Conservation (phyloP, 2,113 vertebrate genomes). For the Pluvialis apricaria region DNA sequence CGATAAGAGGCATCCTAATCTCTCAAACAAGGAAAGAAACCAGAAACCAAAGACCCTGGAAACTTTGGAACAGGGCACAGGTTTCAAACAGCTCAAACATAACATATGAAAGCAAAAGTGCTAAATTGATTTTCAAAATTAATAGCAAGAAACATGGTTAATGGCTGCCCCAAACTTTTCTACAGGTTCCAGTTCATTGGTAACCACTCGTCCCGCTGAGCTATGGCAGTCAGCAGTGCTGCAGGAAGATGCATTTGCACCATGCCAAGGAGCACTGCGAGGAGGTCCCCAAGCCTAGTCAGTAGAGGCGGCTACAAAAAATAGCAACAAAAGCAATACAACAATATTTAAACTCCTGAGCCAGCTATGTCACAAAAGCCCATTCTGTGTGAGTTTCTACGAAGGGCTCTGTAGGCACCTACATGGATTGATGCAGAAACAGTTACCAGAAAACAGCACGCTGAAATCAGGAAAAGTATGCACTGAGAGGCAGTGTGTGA, state of each 20-base stretch:
- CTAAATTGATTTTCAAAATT: neutral
- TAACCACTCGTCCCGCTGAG: neutral
- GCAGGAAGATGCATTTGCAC: neutral
- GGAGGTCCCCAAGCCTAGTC: neutral
- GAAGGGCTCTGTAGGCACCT: neutral
- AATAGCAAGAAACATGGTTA: neutral
- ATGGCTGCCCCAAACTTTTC: neutral
- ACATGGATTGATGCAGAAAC: neutral
- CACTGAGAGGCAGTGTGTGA: neutral
- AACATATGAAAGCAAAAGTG: neutral
- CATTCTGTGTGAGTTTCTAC: neutral
- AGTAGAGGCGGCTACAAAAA: neutral
- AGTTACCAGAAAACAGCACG: neutral
- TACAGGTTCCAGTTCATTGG: neutral
- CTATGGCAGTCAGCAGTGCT: neutral
- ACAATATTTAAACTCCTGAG: neutral
- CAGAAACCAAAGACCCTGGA: neutral
- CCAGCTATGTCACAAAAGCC: neutral
- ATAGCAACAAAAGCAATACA: neutral
- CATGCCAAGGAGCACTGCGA: neutral
- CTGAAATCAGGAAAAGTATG: neutral
- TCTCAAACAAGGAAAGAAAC: neutral
- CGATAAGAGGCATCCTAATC: neutral
- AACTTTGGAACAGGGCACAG: neutral
- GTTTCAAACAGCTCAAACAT: neutral